Evolutionary conservation across 2,888 invertebrate genomes (phyloP), one percentile per base, ranked within the genome.

Genomic region (Terebella lapidaria): DNA sequence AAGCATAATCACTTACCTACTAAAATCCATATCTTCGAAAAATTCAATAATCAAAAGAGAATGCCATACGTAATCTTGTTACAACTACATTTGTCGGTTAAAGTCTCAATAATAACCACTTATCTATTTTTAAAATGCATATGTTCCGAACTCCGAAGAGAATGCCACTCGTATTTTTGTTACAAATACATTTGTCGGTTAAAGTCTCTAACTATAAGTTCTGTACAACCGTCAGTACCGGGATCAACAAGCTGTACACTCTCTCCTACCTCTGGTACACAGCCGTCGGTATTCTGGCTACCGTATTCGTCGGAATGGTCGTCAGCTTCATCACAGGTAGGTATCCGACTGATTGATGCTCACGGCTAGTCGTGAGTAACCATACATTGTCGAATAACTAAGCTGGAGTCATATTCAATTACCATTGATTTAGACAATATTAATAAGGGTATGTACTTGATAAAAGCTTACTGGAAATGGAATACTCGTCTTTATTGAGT

Each of bases 231-330:
- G 42, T 35, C 42, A 49, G 49, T 24, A 49, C 49, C 5, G 49
- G 49, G 10, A n/a, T 49, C 15, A 49, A 49, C 3, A 57, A 67
- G 53, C 56, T 74, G 18, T 73, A 72, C 49, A 68, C 68, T 0
- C 47, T 73, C 25, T 73, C 73, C 22, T 72, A 73, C 30, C 62
- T 74, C 29, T 73, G 74, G 74, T 71, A 70, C 57, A 70, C 71
- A 24, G 64, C 70, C 10, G 58, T 71, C 20, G 74, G 73, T 24
- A 66, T 70, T 2, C 27, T 72, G 1, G 60, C 63, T 10, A 67
- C 69, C 1, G 65, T 73, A 1, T 24, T 66, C 22, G 47, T 70
- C 24, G 74, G 74, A 15, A 42, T 73, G 3, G 18, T 70, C 18
- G 66, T 70, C 28, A 68, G 70, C 57, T 27, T 63, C 25, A 2